Conservation (phyloP, 1,140 invertebrate species). For the Melanaphis sacchari region DNA sequence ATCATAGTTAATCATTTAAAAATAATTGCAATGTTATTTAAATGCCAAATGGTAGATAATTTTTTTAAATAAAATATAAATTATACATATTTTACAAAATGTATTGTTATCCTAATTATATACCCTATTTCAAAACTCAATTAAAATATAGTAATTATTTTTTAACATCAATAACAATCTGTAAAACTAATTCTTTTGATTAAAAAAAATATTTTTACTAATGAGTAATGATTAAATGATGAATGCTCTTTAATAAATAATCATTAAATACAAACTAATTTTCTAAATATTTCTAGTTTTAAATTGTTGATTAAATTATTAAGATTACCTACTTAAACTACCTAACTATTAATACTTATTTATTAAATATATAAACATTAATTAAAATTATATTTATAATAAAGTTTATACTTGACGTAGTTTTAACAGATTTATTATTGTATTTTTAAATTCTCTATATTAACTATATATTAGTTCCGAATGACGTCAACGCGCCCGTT, state of each 20-base stretch:
- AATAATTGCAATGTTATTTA: not conserved
- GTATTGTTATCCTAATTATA: not conserved
- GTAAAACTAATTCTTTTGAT: not conserved
- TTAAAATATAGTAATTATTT: not conserved
- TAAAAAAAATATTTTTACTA: not conserved
- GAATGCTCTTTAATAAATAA: not conserved
- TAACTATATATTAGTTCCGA: constrained; percentile 30
- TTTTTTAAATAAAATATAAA: not conserved
- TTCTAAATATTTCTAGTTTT: not conserved
- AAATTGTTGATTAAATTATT: constrained; percentile 16
- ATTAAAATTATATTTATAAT: not conserved
- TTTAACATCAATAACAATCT: not conserved
- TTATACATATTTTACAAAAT: not conserved
- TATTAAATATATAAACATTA: not conserved
- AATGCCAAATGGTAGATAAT: not conserved
- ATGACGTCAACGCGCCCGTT: constrained; percentile 51
- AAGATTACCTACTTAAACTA: not conserved
- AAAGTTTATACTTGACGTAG: not conserved
- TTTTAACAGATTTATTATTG: not conserved
- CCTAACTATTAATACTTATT: not conserved
- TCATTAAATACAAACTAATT: not conserved
- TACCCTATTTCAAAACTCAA: not conserved
- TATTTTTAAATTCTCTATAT: constrained; percentile 1
- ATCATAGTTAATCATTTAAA: too few species aligned
- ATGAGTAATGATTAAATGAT: not conserved